A percentile compares a stretch with the other conserved stretches of the same genome.
phyloP scores from a whole-genome alignment of 2,797 vertebrate species.

The Trachurus trachurus region DNA sequence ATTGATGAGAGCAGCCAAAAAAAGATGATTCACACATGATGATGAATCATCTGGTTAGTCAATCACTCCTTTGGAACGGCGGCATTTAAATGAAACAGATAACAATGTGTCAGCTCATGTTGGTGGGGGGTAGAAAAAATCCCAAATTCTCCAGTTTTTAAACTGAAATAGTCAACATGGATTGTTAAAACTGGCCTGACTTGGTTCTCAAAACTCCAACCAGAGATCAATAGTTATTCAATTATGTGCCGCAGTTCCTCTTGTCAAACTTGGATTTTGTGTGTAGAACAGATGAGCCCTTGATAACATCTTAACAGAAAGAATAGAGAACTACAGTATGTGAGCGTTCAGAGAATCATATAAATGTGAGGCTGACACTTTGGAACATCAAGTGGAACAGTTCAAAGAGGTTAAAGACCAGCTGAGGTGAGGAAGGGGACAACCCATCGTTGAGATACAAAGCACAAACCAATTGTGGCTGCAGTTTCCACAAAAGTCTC shows the following conservation, averaged over 20 bases:
- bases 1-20: background rate
- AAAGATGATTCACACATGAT: background rate
- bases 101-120: background rate
- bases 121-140: background rate
- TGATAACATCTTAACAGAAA: background rate
- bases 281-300: background rate
- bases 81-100: background rate
- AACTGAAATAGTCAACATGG: background rate
- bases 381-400: constrained; percentile 8
- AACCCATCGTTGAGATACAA: constrained; percentile 52
- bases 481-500: constrained; percentile 60
- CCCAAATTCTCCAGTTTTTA: background rate
- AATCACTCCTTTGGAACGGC: background rate
- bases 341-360: background rate
- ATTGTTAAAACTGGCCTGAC: background rate
- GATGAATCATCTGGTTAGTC: background rate
- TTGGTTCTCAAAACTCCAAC: background rate
- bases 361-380: constrained; percentile 1
- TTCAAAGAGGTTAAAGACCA: constrained; percentile 21
- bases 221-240: background rate
- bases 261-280: background rate
- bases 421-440: background rate
- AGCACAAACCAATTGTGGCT: constrained; percentile 63
- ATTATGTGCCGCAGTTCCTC: background rate
- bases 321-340: background rate